phyloP scores from a whole-genome alignment of 37 sponge, comb jelly and placozoan species.

The Spongilla lacustris region DNA sequence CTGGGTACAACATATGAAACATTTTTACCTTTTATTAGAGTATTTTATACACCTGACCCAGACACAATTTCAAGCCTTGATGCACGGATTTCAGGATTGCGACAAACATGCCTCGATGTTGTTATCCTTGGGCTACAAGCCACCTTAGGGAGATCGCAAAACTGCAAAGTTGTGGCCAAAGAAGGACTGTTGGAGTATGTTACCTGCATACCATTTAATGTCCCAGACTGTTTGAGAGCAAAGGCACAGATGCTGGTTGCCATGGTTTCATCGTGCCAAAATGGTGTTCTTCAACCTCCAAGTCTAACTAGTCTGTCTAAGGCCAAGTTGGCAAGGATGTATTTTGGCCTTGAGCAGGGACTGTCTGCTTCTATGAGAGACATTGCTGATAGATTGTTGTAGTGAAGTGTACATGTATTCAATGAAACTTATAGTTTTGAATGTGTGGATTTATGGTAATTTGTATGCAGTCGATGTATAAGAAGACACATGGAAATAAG shows the following conservation, averaged over 20 bases:
- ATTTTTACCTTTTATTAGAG: background rate
- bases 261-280: background rate
- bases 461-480: too few species aligned
- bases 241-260: background rate
- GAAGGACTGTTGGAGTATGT: background rate
- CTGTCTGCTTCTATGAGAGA: background rate
- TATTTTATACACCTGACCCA: background rate
- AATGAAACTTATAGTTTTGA: too few species aligned
- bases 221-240: background rate
- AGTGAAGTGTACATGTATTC: too few species aligned
- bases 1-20: background rate
- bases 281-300: background rate
- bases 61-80: background rate
- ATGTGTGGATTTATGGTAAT: too few species aligned
- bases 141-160: background rate
- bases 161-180: background rate
- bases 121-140: background rate
- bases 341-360: background rate
- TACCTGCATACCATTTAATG: background rate
- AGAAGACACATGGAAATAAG: too few species aligned
- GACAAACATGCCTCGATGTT: background rate
- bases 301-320: background rate
- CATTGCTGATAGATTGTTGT: background rate
- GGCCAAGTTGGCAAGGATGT: background rate
- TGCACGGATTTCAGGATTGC: background rate